A percentile compares a stretch with the other conserved stretches of the same genome.
Conservation (phyloP, 2,113 vertebrate genomes). For the Labrus mixtus region DNA sequence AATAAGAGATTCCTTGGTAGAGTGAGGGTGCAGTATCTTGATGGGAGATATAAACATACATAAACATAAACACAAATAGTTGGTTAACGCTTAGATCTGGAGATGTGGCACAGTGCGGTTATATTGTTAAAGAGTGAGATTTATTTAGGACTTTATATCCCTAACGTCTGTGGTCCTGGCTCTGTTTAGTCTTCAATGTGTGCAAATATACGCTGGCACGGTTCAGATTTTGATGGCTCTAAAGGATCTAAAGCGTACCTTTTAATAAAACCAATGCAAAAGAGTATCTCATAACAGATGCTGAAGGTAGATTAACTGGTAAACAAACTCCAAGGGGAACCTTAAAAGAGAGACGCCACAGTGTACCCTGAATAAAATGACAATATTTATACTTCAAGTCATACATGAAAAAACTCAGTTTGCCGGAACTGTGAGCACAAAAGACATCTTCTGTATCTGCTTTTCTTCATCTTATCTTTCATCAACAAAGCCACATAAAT, state of each 20-base stretch:
- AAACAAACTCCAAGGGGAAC: no score
- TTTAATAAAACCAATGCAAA: no score
- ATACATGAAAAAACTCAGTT: no score
- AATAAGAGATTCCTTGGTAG: neutral
- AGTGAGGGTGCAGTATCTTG: neutral
- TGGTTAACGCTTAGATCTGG: neutral
- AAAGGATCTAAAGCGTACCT: no score
- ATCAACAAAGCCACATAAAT: constrained; percentile 4
- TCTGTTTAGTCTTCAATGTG: no score
- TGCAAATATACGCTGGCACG: neutral
- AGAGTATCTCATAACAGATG: no score
- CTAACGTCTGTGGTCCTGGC: no score
- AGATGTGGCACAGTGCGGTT: neutral
- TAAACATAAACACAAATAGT: neutral
- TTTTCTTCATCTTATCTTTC: neutral
- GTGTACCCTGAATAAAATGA: no score
- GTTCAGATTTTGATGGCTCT: neutral
- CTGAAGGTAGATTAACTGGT: no score
- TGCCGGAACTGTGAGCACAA: neutral
- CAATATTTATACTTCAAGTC: no score
- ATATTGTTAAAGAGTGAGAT: neutral
- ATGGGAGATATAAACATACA: neutral
- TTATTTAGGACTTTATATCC: neutral
- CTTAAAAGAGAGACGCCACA: no score
- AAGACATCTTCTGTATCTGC: neutral